Conservation (phyloP, 2,888 invertebrate genomes). For the Synergus japonicus region DNA sequence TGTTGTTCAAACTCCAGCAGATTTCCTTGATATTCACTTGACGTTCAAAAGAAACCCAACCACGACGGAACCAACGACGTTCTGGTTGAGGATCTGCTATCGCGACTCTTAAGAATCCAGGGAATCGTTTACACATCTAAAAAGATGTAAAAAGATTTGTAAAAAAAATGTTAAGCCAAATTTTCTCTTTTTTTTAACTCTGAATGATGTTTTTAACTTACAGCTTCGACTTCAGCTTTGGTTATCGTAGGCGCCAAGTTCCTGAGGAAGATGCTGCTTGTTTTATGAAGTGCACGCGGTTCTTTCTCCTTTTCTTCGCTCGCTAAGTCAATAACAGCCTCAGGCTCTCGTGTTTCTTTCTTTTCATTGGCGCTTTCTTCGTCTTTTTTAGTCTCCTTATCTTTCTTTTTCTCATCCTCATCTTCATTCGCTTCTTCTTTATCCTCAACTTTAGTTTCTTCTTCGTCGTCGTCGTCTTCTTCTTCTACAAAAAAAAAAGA, state of each 20-base stretch:
- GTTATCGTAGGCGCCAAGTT: slow-evolving; percentile 98
- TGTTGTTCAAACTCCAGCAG: slow-evolving; percentile 98
- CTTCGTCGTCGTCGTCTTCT: neutral
- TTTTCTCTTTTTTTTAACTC: slow-evolving; percentile 14
- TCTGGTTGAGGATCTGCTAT: slow-evolving; percentile 98
- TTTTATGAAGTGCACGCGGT: slow-evolving; percentile 92
- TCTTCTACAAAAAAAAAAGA: neutral
- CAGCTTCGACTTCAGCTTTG: slow-evolving; percentile 96
- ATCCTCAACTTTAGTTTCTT: slow-evolving; percentile 66
- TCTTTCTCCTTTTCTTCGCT: slow-evolving; percentile 78
- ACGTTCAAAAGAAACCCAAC: slow-evolving; percentile 98
- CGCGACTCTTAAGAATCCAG: slow-evolving; percentile 96
- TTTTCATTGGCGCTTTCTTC: slow-evolving; percentile 71
- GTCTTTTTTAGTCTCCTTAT: slow-evolving; percentile 69
- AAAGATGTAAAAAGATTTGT: slow-evolving; percentile 46
- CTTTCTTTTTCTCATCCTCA: slow-evolving; percentile 70
- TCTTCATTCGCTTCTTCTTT: slow-evolving; percentile 58
- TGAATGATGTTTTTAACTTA: slow-evolving; percentile 78
- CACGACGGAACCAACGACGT: slow-evolving; percentile 96
- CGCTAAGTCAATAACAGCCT: slow-evolving; percentile 77
- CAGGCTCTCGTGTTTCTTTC: slow-evolving; percentile 75
- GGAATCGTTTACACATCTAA: slow-evolving; percentile 92
- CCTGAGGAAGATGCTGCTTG: slow-evolving; percentile 96
- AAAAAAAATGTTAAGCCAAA: slow-evolving; percentile 17
- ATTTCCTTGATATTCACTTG: slow-evolving; percentile 99